Evolutionary conservation across 2,113 vertebrate species (phyloP).

Genomic region (Rhineura floridana): DNA sequence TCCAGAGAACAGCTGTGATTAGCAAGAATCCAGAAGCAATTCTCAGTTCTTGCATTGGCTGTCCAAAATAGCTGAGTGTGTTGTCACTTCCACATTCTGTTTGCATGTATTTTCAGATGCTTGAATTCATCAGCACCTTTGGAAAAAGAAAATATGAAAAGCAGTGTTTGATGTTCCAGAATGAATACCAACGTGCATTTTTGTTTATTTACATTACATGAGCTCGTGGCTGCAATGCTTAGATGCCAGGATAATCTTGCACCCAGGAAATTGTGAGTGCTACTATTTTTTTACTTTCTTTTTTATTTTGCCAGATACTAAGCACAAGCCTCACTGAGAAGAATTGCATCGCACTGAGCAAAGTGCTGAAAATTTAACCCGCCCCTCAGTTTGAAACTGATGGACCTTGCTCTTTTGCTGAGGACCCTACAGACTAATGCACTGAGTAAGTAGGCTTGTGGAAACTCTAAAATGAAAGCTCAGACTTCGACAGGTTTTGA

Average conservation of each 20-base stretch:
- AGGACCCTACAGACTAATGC: background rate
- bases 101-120: background rate
- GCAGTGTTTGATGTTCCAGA: background rate
- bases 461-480: background rate
- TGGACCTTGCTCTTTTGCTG: background rate
- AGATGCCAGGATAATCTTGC: constrained; percentile 15
- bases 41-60: background rate
- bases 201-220: background rate
- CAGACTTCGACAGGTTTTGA: background rate
- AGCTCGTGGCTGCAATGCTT: constrained; percentile 27
- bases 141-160: background rate
- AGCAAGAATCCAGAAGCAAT: background rate
- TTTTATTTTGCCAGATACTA: background rate
- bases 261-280: background rate
- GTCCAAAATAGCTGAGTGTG: background rate
- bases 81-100: background rate
- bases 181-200: constrained; percentile 24
- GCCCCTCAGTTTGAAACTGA: background rate
- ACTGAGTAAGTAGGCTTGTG: background rate
- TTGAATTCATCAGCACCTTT: background rate
- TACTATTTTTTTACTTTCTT: background rate
- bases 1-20: background rate
- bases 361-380: background rate
- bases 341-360: fast-evolving
- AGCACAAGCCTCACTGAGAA: constrained; percentile 8